A percentile compares a stretch with the other conserved stretches of the same genome.
phyloP scores from a whole-genome alignment of 92 coral and sea anemone genomes.

The Heliopora coerulea region DNA sequence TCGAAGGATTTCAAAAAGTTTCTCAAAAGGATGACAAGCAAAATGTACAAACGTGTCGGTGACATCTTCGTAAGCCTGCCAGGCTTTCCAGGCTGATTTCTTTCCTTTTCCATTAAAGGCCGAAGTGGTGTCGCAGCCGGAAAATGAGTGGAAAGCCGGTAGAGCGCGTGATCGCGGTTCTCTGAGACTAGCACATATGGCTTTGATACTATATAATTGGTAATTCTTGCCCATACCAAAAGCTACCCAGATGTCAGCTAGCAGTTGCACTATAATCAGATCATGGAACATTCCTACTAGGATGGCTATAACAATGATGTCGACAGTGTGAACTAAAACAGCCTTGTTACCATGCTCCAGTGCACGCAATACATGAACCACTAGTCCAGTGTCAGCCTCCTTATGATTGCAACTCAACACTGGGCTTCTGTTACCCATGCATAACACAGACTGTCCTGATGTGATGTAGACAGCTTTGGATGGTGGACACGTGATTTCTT shows the following conservation, averaged over 20 bases:
- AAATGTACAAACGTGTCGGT: slow-evolving; percentile 6
- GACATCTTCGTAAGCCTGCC: slow-evolving; percentile 31
- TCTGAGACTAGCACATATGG: slow-evolving; percentile 34
- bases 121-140: slow-evolving; percentile 56
- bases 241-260: slow-evolving; percentile 47
- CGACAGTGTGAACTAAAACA: slow-evolving; percentile 45
- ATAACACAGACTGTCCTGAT: slow-evolving; percentile 3
- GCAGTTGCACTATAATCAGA: slow-evolving; percentile 10
- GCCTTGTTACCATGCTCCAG: slow-evolving; percentile 25
- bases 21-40: background rate
- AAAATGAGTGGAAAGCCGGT: slow-evolving; percentile 50
- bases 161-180: slow-evolving; percentile 16
- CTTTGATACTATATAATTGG: slow-evolving; percentile 52
- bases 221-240: slow-evolving; percentile 51
- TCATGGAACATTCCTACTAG: slow-evolving; percentile 25
- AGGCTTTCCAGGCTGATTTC: slow-evolving; percentile 51
- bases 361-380: slow-evolving; percentile 58
- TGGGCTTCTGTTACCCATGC: slow-evolving; percentile 39
- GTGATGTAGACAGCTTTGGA: background rate
- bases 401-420: slow-evolving; percentile 37
- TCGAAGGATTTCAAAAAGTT: background rate
- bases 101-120: too few species aligned
- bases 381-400: slow-evolving; percentile 41
- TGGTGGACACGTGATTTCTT: too few species aligned
- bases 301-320: slow-evolving; percentile 57